Percentiles rank a stretch among this genome's conserved stretches.
Evolutionary conservation across 2,113 vertebrate species (phyloP).

Genomic region (Sinocyclocheilus anophthalmus): DNA sequence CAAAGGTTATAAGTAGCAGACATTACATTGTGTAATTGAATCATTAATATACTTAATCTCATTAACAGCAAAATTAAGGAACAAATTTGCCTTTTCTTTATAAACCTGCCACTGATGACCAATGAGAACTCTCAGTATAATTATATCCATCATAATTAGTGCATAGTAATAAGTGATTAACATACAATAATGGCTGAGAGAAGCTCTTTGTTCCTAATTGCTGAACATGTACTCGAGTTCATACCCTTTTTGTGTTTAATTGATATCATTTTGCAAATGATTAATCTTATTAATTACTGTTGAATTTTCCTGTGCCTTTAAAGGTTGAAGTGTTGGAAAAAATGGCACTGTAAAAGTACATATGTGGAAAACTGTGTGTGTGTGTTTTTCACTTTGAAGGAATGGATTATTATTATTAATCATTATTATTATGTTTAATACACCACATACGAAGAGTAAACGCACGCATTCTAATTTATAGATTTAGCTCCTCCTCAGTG

Average conservation of each 20-base stretch:
- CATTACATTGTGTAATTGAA: constrained; percentile 59
- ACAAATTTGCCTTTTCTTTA: constrained; percentile 60
- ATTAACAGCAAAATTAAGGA: constrained; percentile 58
- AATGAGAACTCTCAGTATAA: constrained; percentile 56
- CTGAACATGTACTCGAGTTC: constrained; percentile 56
- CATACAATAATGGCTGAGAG: constrained; percentile 49
- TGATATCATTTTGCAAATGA: constrained; percentile 57
- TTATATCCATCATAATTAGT: constrained; percentile 64
- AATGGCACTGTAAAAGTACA: neutral
- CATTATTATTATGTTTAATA: neutral
- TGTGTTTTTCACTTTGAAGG: neutral
- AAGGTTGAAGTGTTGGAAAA: neutral
- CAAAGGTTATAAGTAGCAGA: constrained; percentile 59
- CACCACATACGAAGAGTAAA: neutral
- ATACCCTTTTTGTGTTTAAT: constrained; percentile 56
- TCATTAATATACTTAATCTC: constrained; percentile 59
- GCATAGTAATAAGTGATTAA: constrained; percentile 60
- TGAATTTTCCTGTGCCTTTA: constrained; percentile 1
- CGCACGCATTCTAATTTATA: constrained; percentile 59
- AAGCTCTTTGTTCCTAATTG: constrained; percentile 50
- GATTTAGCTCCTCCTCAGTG: constrained; percentile 67
- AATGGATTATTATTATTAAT: neutral
- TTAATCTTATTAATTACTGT: constrained; percentile 56
- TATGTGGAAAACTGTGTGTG: neutral
- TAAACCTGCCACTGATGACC: constrained; percentile 62